phyloP scores from a whole-genome alignment of 92 coral and sea anemone genomes.

The Meandrina meandrites region DNA sequence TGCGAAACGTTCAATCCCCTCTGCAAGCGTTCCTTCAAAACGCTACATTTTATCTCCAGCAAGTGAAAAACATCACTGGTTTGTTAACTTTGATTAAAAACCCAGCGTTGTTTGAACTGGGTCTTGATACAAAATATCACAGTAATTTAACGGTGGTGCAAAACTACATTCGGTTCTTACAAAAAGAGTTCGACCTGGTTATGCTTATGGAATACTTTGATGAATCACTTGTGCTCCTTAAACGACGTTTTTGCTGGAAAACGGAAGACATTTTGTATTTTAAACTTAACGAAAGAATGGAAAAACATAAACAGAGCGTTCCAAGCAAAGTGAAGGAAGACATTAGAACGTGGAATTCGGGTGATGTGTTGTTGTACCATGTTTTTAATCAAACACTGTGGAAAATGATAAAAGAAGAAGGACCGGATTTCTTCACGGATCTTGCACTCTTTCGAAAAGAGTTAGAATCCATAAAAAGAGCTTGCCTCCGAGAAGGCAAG shows the following conservation, averaged over 20 bases:
- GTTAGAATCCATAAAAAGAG: background rate
- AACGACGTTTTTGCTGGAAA: conserved; percentile 71
- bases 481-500: conserved; percentile 22
- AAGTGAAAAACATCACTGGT: background rate
- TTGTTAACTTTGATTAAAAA: conserved; percentile 35
- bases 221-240: conserved; percentile 70
- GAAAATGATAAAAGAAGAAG: conserved; percentile 54
- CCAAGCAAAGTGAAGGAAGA: conserved; percentile 24
- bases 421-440: conserved; percentile 58
- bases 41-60: conserved; percentile 9
- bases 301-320: conserved; percentile 20
- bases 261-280: conserved; percentile 63
- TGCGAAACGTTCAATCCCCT: conserved; percentile 8
- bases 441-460: conserved; percentile 43
- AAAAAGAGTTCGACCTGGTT: conserved; percentile 64
- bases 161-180: conserved; percentile 48
- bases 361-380: conserved; percentile 57
- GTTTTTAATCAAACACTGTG: conserved; percentile 68
- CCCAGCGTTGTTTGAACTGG: conserved; percentile 72
- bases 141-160: conserved; percentile 35
- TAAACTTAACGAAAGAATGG: conserved; percentile 56
- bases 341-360: conserved; percentile 62
- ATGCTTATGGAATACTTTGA: conserved; percentile 74
- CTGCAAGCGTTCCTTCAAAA: conserved; percentile 29
- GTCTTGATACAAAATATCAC: conserved; percentile 55